phyloP scores from a whole-genome alignment of 2,113 vertebrate genomes.

The Hippoglossus stenolepis region DNA sequence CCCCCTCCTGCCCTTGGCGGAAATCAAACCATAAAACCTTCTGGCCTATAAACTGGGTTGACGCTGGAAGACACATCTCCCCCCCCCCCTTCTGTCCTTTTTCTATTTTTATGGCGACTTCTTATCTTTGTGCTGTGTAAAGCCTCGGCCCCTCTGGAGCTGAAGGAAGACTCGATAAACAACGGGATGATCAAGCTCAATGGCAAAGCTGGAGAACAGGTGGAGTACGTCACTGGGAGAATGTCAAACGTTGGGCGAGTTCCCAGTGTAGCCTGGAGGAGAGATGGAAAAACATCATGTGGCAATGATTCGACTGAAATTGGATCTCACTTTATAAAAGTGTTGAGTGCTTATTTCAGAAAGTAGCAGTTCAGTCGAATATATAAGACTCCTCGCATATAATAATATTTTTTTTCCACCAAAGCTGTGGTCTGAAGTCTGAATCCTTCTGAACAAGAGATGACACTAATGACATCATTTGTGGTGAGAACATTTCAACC shows the following conservation, averaged over 20 bases:
- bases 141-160: neutral
- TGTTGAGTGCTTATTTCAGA: neutral
- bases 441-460: neutral
- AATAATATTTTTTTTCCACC: too few species aligned
- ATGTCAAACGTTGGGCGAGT: conserved; percentile 16
- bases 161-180: conserved; percentile 37
- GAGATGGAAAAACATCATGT: conserved; percentile 28
- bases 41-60: conserved; percentile 15
- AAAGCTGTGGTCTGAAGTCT: neutral
- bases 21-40: conserved; percentile 44
- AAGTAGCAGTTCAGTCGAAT: neutral
- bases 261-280: conserved; percentile 43
- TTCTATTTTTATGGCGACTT: conserved; percentile 27
- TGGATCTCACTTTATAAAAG: conserved; percentile 23
- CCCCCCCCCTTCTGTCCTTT: conserved; percentile 20
- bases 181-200: conserved; percentile 42
- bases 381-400: neutral
- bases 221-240: conserved; percentile 13
- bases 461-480: neutral
- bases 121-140: conserved; percentile 24
- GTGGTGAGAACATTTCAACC: neutral
- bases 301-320: conserved; percentile 26
- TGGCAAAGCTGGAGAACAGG: conserved; percentile 52
- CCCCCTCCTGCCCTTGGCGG: neutral
- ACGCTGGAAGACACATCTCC: conserved; percentile 32